Evolutionary conservation across 2,888 invertebrate genomes (phyloP).

Genomic region (Gerosis bhagava): DNA sequence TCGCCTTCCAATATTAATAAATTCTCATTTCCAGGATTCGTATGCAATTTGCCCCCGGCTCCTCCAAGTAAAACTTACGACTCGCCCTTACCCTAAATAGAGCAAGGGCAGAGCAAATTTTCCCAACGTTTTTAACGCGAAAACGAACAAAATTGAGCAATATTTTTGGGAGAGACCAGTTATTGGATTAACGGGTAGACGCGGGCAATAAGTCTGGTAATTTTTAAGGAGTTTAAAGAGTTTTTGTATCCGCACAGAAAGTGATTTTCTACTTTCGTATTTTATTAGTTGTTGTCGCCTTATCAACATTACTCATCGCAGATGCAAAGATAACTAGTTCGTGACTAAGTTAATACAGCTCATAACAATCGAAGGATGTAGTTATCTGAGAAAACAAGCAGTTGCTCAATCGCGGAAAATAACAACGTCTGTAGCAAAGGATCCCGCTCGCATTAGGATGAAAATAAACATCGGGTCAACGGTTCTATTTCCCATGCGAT

Average conservation of each 20-base stretch:
- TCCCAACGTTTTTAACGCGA: conserved; percentile 52
- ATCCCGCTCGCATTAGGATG: conserved; percentile 25
- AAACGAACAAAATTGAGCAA: conserved; percentile 54
- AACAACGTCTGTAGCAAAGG: conserved; percentile 14
- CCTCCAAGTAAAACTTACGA: conserved; percentile 72
- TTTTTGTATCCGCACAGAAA: no score
- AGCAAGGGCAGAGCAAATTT: conserved; percentile 46
- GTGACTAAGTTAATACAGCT: no score
- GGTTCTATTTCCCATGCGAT: conserved; percentile 35
- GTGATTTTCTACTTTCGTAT: no score
- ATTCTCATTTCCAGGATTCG: conserved; percentile 76
- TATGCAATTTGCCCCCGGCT: conserved; percentile 73
- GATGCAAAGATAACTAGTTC: no score
- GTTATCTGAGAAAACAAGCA: conserved; percentile 18
- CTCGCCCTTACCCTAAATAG: conserved; percentile 67
- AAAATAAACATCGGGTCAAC: conserved; percentile 32
- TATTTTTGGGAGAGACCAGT: conserved; percentile 46
- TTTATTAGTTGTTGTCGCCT: no score
- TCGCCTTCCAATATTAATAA: conserved; percentile 77
- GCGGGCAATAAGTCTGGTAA: conserved; percentile 7
- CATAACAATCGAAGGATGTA: conserved; percentile 20
- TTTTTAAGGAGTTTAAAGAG: conserved; percentile 9
- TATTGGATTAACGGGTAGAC: conserved; percentile 42
- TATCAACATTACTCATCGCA: no score
- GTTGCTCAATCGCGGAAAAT: conserved; percentile 20